Evolutionary conservation across 2,888 invertebrate genomes (phyloP).

Genomic region (Caenorhabditis japonica): DNA sequence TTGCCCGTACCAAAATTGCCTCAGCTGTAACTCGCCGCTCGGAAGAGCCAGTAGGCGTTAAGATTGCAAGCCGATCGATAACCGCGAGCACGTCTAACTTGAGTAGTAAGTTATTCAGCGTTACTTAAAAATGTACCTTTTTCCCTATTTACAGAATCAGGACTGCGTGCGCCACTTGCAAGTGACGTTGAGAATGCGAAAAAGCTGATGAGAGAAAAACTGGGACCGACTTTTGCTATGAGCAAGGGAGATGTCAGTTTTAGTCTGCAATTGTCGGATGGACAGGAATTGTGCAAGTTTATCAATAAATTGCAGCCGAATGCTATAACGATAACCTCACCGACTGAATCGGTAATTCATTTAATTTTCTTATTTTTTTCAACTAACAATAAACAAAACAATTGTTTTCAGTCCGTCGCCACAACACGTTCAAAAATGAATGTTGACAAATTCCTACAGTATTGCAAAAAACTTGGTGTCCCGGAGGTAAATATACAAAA

Average conservation of each 20-base stretch:
- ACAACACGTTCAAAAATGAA: conserved; percentile 44
- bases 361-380: too few relatives aligned
- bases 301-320: conserved; percentile 46
- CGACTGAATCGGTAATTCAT: conserved; percentile 32
- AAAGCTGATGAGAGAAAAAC: conserved; percentile 50
- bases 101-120: conserved; percentile 49
- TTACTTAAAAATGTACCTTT: conserved; percentile 12
- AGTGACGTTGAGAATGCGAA: conserved; percentile 47
- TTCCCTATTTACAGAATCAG: conserved; percentile 31
- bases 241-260: conserved; percentile 47
- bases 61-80: conserved; percentile 24
- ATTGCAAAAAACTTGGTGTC: conserved; percentile 47
- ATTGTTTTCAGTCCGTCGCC: conserved; percentile 25
- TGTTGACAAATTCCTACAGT: conserved; percentile 51
- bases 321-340: conserved; percentile 25
- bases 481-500: conserved; percentile 35
- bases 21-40: conserved; percentile 22
- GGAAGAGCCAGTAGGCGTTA: conserved; percentile 30
- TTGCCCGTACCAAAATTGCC: conserved; percentile 8
- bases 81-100: conserved; percentile 40
- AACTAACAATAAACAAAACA: neutral
- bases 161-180: conserved; percentile 14
- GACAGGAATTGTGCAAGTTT: conserved; percentile 51
- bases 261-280: conserved; percentile 45
- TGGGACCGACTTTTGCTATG: conserved; percentile 44